Evolutionary conservation across 1,140 invertebrate genomes (phyloP).

Genomic region (Gryon sp.): DNA sequence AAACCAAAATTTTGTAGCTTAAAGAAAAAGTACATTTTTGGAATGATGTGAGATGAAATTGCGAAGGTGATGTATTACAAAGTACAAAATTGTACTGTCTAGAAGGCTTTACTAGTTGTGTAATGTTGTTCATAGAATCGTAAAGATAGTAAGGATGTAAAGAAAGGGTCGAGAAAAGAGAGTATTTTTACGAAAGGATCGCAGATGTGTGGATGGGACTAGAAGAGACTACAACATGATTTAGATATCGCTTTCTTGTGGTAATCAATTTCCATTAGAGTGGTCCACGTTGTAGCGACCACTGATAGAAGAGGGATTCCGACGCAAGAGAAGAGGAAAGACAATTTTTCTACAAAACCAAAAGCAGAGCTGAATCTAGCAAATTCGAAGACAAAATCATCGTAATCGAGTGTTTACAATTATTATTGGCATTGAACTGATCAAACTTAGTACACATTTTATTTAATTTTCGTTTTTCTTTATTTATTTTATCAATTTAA

Average conservation of each 20-base stretch:
- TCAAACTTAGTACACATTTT: too few relatives aligned
- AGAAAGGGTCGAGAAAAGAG: conserved; percentile 31
- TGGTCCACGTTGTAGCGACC: conserved; percentile 53
- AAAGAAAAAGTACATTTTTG: too few relatives aligned
- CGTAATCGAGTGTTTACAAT: conserved; percentile 33
- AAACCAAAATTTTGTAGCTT: too few relatives aligned
- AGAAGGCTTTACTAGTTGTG: conserved; percentile 61
- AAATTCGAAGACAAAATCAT: conserved; percentile 48
- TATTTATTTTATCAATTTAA: too few relatives aligned
- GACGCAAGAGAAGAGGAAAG: conserved; percentile 20
- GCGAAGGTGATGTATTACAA: conserved; percentile 36
- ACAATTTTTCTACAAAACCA: conserved; percentile 5
- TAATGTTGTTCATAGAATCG: conserved; percentile 67
- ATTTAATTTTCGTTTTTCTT: too few relatives aligned
- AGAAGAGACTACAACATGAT: conserved; percentile 70
- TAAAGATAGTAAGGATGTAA: conserved; percentile 52
- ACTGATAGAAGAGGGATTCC: conserved; percentile 37
- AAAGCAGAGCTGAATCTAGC: conserved; percentile 36
- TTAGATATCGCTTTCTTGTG: conserved; percentile 74
- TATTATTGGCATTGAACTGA: too few relatives aligned
- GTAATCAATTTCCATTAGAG: conserved; percentile 78
- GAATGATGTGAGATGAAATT: too few relatives aligned
- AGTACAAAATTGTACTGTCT: conserved; percentile 61
- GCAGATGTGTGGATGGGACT: conserved; percentile 38
- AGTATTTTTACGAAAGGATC: conserved; percentile 35